Base-by-base conservation (phyloP, 2,113 vertebrate species). In the Anser brachyrhynchus region DNA sequence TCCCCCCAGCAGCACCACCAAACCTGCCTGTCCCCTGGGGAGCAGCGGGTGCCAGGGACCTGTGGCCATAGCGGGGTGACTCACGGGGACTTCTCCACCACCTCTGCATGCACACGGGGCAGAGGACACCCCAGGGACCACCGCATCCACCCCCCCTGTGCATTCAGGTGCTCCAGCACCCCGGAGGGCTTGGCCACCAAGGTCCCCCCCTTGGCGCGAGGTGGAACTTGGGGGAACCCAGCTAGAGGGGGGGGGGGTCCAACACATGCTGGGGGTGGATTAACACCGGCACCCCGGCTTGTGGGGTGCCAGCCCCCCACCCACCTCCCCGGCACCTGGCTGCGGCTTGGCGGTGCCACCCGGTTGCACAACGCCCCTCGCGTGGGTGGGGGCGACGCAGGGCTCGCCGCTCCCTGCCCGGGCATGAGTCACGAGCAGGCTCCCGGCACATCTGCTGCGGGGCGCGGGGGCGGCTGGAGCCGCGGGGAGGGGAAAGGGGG, bases 351-450 rank as follows among this genome's bases (percentile, higher is more conserved):
- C 3, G 0, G 35, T 76, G 89, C 67, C 90, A 88, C 19, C 11
- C 3, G 22, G 65, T 97, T 97, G 89, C 96, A 93, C 88, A 97
- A 97, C 14, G 7, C 9, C 72, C 83, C 78, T 69, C 2, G 31
- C 51, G 94, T 97, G 96, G 96, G 96, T 77, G 54, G 78, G 85
- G 69, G 94, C 2, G 43, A 94, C 5, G 85, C 90, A 58, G 41
- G 73, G 69, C 58, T 72, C 2, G 75, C 66, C 96, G 29, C 91
- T 96, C 96, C 93, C 92, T 66, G 91, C 94, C 66, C 0, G 6
- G 82, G 90, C 95, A 83, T 93, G 95, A 95, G 57, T 91, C 94
- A 95, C 89, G 26, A 0, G 57, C 22, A 12, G 49, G n/a, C 74
- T 51, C 58, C 43, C 10, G 10, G 18, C 74, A 46, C 33, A 28